Conservation (phyloP, 2,888 invertebrate genomes). For the Lycocerus yunnanus region DNA sequence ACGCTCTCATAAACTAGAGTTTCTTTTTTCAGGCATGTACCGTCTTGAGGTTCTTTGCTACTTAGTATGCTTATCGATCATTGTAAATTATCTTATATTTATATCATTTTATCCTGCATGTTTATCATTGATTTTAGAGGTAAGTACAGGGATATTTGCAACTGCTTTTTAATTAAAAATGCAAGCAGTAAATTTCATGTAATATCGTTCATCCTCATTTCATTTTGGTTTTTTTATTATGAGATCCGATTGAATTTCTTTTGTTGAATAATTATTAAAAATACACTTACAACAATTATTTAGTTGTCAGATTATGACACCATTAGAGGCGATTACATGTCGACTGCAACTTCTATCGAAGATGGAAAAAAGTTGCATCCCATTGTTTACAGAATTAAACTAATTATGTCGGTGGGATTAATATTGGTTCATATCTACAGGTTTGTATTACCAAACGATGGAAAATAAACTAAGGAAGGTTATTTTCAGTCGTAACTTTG, state of each 20-base stretch:
- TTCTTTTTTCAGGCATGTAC: slow-evolving; percentile 68
- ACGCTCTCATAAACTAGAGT: background rate
- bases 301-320: background rate
- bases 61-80: slow-evolving; percentile 88
- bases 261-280: background rate
- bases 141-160: slow-evolving; percentile 55
- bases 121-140: slow-evolving; percentile 87
- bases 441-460: slow-evolving; percentile 47
- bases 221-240: background rate
- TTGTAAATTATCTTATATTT: slow-evolving; percentile 92
- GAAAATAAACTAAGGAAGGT: background rate
- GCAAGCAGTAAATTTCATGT: background rate
- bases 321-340: background rate
- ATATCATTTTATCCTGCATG: slow-evolving; percentile 96
- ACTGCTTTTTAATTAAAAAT: background rate
- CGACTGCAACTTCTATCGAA: slow-evolving; percentile 63
- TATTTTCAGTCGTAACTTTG: background rate
- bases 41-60: slow-evolving; percentile 88
- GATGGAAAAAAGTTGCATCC: slow-evolving; percentile 90
- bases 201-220: background rate
- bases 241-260: background rate
- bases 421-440: slow-evolving; percentile 87
- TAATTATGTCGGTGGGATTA: slow-evolving; percentile 93
- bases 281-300: background rate
- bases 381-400: slow-evolving; percentile 90